Conservation (phyloP, 2,797 vertebrate genomes). For the Antrozous pallidus region DNA sequence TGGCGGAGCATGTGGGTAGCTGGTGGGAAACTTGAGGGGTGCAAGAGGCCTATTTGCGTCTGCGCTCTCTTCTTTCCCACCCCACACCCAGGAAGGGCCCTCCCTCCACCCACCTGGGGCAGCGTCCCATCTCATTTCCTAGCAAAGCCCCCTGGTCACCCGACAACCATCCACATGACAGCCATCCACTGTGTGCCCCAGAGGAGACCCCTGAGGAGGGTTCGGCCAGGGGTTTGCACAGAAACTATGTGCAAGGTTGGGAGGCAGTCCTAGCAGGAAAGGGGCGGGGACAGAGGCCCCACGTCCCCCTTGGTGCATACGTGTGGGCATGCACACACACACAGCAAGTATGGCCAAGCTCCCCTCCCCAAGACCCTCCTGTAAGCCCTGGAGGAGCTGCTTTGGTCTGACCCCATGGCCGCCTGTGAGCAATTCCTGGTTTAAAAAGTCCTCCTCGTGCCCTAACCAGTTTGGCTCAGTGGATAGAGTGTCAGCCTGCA, state of each 20-base stretch:
- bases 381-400: neutral
- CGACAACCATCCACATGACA: neutral
- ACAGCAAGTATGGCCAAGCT: neutral
- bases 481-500: too few species aligned
- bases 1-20: rapidly evolving
- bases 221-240: neutral
- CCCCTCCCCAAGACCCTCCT: neutral
- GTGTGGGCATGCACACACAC: rapidly evolving
- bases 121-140: rapidly evolving
- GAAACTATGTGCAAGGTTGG: neutral
- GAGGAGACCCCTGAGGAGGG: neutral
- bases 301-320: neutral
- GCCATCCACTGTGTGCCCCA: neutral
- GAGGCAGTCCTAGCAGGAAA: neutral
- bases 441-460: neutral
- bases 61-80: neutral
- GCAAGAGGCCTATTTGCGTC: neutral
- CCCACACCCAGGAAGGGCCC: too few species aligned
- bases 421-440: too few species aligned
- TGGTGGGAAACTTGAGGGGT: neutral
- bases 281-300: neutral
- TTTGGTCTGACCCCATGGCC: neutral
- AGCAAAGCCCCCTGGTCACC: neutral
- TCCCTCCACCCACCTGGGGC: neutral
- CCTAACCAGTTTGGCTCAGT: too few species aligned